A percentile compares a stretch with the other conserved stretches of the same genome.
These are phyloP conservation scores for Agrotis segetum DNA, from an alignment of 2,888 invertebrate genomes.

Conservation along the genomic window DNA sequence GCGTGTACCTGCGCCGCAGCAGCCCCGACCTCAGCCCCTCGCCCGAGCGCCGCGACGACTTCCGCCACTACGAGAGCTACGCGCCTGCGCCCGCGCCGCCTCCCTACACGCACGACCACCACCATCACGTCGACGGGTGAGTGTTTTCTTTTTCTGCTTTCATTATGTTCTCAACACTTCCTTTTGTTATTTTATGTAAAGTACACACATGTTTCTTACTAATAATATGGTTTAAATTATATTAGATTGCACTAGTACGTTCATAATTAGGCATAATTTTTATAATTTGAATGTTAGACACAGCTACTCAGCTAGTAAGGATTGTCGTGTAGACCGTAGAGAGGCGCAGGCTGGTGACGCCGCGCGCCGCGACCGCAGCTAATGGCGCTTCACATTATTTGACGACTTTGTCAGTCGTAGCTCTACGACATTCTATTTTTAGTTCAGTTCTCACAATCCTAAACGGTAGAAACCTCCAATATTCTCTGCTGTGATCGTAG, in stretches of 20 bases:
- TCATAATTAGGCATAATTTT: too few species aligned
- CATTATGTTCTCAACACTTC: not conserved
- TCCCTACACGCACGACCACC: conserved; percentile 80
- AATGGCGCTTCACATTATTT: conserved; percentile 61
- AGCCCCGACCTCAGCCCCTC: conserved; percentile 79
- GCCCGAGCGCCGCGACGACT: conserved; percentile 83
- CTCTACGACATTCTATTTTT: conserved; percentile 40
- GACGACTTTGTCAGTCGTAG: conserved; percentile 38
- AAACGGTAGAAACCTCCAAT: not conserved
- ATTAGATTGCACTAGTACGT: not conserved
- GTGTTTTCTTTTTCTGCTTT: conserved; percentile 59
- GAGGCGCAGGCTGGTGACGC: conserved; percentile 33
- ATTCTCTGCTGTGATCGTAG: too few species aligned
- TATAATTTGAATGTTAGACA: too few species aligned
- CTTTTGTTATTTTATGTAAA: too few species aligned
- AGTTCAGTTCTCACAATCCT: conserved; percentile 15
- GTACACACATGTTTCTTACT: not conserved
- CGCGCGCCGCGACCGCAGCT: conserved; percentile 48
- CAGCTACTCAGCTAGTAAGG: not conserved
- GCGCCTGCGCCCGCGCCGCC: conserved; percentile 76
- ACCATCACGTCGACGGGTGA: conserved; percentile 82
- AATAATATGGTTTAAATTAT: too few species aligned
- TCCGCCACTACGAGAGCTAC: conserved; percentile 85
- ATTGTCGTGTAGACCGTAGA: not conserved
- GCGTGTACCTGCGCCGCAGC: conserved; percentile 80